A percentile compares a stretch with the other conserved stretches of the same genome.
Conservation (phyloP, 1,140 invertebrate genomes). For the Halictus rubicundus region DNA sequence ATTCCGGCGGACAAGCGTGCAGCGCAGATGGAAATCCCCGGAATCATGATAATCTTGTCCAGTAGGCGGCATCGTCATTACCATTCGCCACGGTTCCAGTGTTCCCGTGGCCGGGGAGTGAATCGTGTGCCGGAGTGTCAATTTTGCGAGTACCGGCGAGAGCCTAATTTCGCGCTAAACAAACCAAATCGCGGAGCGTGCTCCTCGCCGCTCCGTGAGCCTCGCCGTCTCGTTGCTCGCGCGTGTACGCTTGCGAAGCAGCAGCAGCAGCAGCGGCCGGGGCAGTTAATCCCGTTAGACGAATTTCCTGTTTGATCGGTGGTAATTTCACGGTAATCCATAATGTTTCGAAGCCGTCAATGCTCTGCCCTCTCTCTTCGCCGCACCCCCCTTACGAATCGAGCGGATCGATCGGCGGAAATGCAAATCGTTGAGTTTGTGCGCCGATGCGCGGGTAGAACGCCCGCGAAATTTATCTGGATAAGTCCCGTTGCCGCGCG, state of each 20-base stretch:
- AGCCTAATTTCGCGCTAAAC: not conserved
- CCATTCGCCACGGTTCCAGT: not conserved
- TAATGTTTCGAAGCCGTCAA: constrained; percentile 20
- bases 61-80: not conserved
- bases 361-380: not conserved
- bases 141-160: not conserved
- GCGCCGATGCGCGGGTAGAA: not conserved
- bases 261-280: not conserved
- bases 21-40: not conserved
- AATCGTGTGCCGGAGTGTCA: not conserved
- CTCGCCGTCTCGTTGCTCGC: not conserved
- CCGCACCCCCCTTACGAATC: not conserved
- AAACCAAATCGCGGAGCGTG: not conserved
- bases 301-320: constrained; percentile 23
- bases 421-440: constrained; percentile 25
- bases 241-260: constrained; percentile 1
- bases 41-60: constrained; percentile 3
- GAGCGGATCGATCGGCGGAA: not conserved
- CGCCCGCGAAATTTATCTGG: constrained; percentile 20
- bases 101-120: too few species aligned
- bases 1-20: not conserved
- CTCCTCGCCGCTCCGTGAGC: not conserved
- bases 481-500: constrained; percentile 4
- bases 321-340: constrained; percentile 32
- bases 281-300: constrained; percentile 16